A percentile compares a stretch with the other conserved stretches of the same genome.
phyloP scores from a whole-genome alignment of 1,140 invertebrate species.

The Polypedilum pembai region DNA sequence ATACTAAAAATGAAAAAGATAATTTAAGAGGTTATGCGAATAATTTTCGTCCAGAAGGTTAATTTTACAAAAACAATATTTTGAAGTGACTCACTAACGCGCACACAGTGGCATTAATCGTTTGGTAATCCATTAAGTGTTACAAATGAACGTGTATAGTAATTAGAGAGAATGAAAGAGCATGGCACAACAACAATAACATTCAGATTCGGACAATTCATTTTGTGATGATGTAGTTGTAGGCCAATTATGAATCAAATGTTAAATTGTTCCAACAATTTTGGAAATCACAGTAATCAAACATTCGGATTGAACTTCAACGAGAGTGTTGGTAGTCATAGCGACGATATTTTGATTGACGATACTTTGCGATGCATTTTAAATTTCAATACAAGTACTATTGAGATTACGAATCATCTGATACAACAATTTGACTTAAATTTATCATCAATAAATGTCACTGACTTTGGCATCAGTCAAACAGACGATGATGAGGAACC shows the following conservation, averaged over 20 bases:
- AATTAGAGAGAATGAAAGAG: background rate
- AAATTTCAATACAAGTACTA: conserved; percentile 1
- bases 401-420: background rate
- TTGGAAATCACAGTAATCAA: conserved; percentile 10
- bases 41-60: no score
- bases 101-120: no score
- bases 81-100: no score
- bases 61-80: no score
- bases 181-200: no score
- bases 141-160: no score
- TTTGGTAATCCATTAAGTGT: no score
- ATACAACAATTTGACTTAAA: background rate
- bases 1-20: no score
- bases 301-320: background rate
- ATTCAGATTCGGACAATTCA: background rate
- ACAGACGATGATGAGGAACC: conserved; percentile 33
- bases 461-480: conserved; percentile 30
- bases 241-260: conserved; percentile 22
- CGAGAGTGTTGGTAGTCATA: background rate
- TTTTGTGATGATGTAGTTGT: conserved; percentile 20
- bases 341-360: background rate
- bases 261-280: conserved; percentile 20
- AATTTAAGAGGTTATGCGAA: no score
- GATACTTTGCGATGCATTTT: background rate
- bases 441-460: background rate